Percentiles rank a stretch among this genome's conserved stretches.
These are phyloP conservation scores for Drosophila mayaguana DNA, from an alignment of 2,888 invertebrate genomes.

Conservation along the genomic window DNA sequence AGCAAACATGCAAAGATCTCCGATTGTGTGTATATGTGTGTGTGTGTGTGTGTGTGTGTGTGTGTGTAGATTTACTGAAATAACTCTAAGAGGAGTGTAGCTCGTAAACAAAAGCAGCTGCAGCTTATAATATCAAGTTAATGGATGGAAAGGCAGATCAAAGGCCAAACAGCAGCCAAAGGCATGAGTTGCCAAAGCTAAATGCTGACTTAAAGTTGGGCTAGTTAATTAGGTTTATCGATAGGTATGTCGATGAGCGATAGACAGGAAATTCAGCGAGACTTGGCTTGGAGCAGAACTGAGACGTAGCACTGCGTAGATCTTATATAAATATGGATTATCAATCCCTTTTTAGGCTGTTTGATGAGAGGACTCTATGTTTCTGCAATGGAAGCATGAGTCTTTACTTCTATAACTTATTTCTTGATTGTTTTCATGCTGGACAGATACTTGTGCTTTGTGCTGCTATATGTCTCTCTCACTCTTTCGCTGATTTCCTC, in stretches of 20 bases:
- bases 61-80: conserved; percentile 24
- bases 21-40: conserved; percentile 2
- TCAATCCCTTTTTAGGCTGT: too few relatives aligned
- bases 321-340: too few relatives aligned
- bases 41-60: not conserved
- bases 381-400: not conserved
- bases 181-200: not conserved
- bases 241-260: too few relatives aligned
- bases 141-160: conserved; percentile 14
- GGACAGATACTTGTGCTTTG: not conserved
- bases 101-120: conserved; percentile 20
- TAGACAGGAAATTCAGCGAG: not conserved
- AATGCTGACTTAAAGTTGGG: not conserved
- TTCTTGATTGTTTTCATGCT: not conserved
- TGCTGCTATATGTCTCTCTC: not conserved
- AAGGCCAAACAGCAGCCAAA: conserved; percentile 11
- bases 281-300: too few relatives aligned
- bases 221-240: not conserved
- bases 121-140: conserved; percentile 16
- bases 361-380: too few relatives aligned
- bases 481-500: not conserved
- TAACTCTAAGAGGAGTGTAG: conserved; percentile 31
- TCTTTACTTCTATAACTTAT: not conserved
- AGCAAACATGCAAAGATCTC: conserved; percentile 28
- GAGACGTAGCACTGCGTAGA: not conserved